Base-by-base conservation (phyloP, 2,797 vertebrate genomes). In the Danio aesculapii region DNA sequence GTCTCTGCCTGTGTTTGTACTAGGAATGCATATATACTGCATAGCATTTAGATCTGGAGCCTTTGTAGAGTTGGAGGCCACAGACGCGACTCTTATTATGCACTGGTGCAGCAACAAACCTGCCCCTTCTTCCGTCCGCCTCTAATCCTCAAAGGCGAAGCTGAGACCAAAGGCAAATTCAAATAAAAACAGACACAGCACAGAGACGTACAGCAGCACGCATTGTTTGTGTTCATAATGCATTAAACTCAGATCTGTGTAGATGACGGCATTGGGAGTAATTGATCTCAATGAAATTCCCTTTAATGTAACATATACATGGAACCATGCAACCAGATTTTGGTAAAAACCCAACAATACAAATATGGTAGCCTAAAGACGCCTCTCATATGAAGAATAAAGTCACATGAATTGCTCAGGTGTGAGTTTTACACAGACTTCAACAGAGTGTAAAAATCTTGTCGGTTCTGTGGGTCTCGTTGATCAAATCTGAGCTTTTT, bases 151-250 rank as follows among this genome's bases (percentile, higher is more conserved):
- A 86, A 88, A 86, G 86, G 80, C 84, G 53, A 82, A 69, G 73
- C 58, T 19, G 76, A 88, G 79, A 88, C 84, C 86, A 90, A 89
- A 88, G 85, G 88, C 88, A 77, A 85, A 85, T 87, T 87, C 87
- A 83, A 81, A 88, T 84, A 75, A 86, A 84, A 87, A 84, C 81
- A 81, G 49, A 81, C 19, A 67, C 47, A 46, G 55, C 53, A 46
- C 49, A 73, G 30, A 63, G 47, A 55, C 70, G 17, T 67, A 78
- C 52, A 21, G 58, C 39, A 58, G 30, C 21, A 77, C 58, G 53
- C 81, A 84, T 84, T 84, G 81, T 83, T 83, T 86, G 77, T 87
- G 84, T 86, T 87, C 86, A 87, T 85, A 85, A 87, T 84, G 41
- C 84, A 87, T 87, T 76, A 73, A 50, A 57, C 64, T 39, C 79